These are phyloP conservation scores for Leptopterna dolabrata DNA, from an alignment of 2,888 invertebrate genomes.

Conservation along the genomic window DNA sequence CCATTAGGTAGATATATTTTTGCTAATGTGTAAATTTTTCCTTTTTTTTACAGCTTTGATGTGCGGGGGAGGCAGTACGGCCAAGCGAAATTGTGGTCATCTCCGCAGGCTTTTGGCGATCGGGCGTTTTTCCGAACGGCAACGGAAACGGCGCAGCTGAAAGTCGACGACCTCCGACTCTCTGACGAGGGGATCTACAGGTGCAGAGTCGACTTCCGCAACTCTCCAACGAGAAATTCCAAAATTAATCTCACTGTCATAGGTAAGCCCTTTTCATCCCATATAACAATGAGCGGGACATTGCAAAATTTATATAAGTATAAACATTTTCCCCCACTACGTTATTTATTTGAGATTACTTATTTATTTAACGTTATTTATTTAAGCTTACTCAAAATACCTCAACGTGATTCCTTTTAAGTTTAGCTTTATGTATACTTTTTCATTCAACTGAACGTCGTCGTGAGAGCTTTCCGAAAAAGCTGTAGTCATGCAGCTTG, in stretches of 20 bases:
- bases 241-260: slow-evolving; percentile 68
- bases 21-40: no score
- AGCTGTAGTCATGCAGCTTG: no score
- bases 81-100: slow-evolving; percentile 73
- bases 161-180: slow-evolving; percentile 68
- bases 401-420: no score
- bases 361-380: no score
- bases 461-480: no score
- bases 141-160: slow-evolving; percentile 72
- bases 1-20: no score
- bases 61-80: slow-evolving; percentile 71
- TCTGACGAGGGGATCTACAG: slow-evolving; percentile 72
- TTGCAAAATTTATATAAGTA: not conserved
- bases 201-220: slow-evolving; percentile 81
- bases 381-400: no score
- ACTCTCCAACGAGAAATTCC: slow-evolving; percentile 70
- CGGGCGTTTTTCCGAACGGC: slow-evolving; percentile 72
- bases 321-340: not conserved
- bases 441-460: no score
- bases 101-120: slow-evolving; percentile 71
- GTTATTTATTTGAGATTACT: no score
- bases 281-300: no score
- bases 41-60: slow-evolving; percentile 73
- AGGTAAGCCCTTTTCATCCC: slow-evolving; percentile 49
- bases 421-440: no score